Base-by-base conservation (phyloP, 2,888 invertebrate species). In the Hetaerina titia region DNA sequence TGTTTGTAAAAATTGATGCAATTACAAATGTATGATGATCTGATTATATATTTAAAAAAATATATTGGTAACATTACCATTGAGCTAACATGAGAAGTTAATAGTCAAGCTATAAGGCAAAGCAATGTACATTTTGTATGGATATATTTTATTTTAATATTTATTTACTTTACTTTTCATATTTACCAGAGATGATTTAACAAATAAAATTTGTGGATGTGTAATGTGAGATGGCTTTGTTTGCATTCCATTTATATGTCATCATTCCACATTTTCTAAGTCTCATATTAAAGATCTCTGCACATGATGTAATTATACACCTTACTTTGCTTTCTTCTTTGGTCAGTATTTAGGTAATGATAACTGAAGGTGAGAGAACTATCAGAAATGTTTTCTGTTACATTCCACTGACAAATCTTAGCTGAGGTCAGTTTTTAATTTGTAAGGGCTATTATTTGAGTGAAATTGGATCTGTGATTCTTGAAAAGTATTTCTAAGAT, bases 71-170 rank as follows among this genome's bases (percentile, higher is more conserved):
- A 57, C 22, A 9, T 17, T 13, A 45, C 31, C 8, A 56, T 25
- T 69, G 56, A 69, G 56, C 92, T 13, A 69, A 64, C 74, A 92
- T 92, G 92, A 92, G 69, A 92, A 92, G 92, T 45, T 69, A 69
- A 56, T 74, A 92, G 92, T 92, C 92, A 92, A 92, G 81, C 81
- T 92, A 92, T 69, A 74, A 56, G 69, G 69, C 92, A 57, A 57
- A 74, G 56, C 64, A 92, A 56, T 92, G 92, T 92, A 92, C 69
- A 92, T 92, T 92, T 92, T 92, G 69, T 92, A 69, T 92, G 92
- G 69, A 92, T 69, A 92, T 92, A 69, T 69, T 92, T 92, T 92
- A 92, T 92, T 92, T 92, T 92, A 92, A 92, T 92, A 92, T 92
- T 92, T 92, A 92, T 92, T 92, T 92, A 92, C 92, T 69, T 92